Conservation (phyloP, 2,113 vertebrate species). For the Gasterosteus aculeatus region DNA sequence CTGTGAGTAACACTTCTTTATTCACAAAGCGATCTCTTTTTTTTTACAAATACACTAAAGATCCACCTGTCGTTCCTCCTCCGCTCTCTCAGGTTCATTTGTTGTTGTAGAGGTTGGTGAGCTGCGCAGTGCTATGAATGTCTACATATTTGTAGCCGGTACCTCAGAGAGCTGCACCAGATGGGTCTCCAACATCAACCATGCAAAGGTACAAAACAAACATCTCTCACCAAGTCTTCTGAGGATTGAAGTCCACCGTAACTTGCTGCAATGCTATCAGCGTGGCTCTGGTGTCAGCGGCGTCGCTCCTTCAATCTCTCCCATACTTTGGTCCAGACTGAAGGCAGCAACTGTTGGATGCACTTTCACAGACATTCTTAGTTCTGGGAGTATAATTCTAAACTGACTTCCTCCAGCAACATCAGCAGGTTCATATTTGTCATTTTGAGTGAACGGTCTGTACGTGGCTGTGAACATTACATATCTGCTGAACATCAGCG, state of each 20-base stretch:
- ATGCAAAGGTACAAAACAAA: constrained; percentile 71
- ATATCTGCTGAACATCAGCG: not conserved
- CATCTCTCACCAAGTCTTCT: not conserved
- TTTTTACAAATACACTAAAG: not conserved
- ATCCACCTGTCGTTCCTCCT: not conserved
- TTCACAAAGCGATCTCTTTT: not conserved
- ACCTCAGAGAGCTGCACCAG: constrained; percentile 67
- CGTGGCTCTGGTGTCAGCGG: not conserved
- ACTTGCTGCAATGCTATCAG: not conserved
- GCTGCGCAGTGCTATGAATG: constrained; percentile 73
- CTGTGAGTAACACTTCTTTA: constrained; percentile 70
- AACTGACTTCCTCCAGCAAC: not conserved
- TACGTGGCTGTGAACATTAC: not conserved
- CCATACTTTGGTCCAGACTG: not conserved
- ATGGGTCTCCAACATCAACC: constrained; percentile 76
- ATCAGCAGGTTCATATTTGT: not conserved
- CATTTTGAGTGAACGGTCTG: not conserved
- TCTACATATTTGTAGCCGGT: constrained; percentile 73
- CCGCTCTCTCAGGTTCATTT: constrained; percentile 75
- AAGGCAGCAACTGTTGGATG: not conserved
- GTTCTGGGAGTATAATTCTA: not conserved
- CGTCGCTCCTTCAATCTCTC: not conserved
- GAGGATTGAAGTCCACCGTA: not conserved
- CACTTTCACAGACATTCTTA: not conserved
- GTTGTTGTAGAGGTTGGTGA: constrained; percentile 80